phyloP scores from a whole-genome alignment of 2,113 vertebrate species.

The Ophiodon elongatus region DNA sequence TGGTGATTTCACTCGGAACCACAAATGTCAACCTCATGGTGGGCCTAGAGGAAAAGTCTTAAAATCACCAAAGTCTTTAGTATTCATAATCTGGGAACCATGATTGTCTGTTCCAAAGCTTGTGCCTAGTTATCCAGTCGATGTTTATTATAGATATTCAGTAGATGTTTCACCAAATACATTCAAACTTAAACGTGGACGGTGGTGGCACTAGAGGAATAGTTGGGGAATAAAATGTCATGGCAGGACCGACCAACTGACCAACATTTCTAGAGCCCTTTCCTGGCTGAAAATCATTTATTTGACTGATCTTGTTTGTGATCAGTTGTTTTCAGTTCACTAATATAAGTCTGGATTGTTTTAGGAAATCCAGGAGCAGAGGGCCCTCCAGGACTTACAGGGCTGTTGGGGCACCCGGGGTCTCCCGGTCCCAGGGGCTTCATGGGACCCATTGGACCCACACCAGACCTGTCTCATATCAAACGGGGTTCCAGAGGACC shows the following conservation, averaged over 20 bases:
- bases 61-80: not conserved
- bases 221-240: not conserved
- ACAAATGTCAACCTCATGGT: not conserved
- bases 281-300: not conserved
- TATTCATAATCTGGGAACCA: not conserved
- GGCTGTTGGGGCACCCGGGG: slow-evolving; percentile 88
- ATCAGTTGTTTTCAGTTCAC: not conserved
- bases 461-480: slow-evolving; percentile 93
- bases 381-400: slow-evolving; percentile 88
- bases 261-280: no score
- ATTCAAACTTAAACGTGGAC: not conserved
- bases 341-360: slow-evolving; percentile 48
- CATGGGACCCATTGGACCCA: slow-evolving; percentile 96
- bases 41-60: not conserved
- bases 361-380: slow-evolving; percentile 91
- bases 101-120: not conserved
- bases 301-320: not conserved
- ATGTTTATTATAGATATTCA: not conserved
- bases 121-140: not conserved
- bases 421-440: slow-evolving; percentile 92
- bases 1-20: not conserved
- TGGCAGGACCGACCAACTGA: not conserved
- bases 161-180: not conserved
- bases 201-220: not conserved
- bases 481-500: slow-evolving; percentile 95